Evolutionary conservation across 2,888 invertebrate genomes (phyloP).

Genomic region (Ectemnius lituratus): DNA sequence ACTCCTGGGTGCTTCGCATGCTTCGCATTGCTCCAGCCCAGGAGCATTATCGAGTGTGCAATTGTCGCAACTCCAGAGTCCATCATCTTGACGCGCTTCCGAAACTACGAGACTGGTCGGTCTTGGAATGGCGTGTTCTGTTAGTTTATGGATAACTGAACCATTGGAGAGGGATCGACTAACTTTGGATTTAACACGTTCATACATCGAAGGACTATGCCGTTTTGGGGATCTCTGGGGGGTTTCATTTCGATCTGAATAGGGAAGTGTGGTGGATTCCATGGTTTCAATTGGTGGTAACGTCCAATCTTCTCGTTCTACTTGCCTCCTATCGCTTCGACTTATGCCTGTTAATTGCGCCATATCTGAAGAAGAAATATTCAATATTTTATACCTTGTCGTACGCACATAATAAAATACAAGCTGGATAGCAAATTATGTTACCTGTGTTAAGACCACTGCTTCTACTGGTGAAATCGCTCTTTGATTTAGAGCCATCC

Average conservation of each 20-base stretch:
- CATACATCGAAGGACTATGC: conserved; percentile 78
- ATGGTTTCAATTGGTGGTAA: conserved; percentile 72
- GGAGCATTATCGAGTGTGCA: conserved; percentile 88
- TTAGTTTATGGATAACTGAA: conserved; percentile 81
- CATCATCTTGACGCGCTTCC: conserved; percentile 73
- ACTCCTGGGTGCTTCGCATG: conserved; percentile 85
- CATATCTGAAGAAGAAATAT: conserved; percentile 63
- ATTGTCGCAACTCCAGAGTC: conserved; percentile 84
- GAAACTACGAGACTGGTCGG: conserved; percentile 82
- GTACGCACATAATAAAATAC: background rate
- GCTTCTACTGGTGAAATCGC: conserved; percentile 52
- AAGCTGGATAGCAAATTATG: background rate
- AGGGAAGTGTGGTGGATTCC: conserved; percentile 67
- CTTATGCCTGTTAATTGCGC: conserved; percentile 73
- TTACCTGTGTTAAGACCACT: conserved; percentile 56
- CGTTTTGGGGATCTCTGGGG: conserved; percentile 79
- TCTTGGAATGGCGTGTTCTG: conserved; percentile 79
- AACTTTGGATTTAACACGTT: conserved; percentile 79
- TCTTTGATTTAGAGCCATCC: conserved; percentile 63
- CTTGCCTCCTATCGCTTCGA: conserved; percentile 63
- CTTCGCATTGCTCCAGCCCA: conserved; percentile 84
- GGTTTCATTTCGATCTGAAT: conserved; percentile 64
- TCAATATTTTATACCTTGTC: background rate
- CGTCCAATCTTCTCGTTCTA: conserved; percentile 72
- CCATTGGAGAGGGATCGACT: conserved; percentile 84